Base-by-base conservation (phyloP, 2,888 invertebrate genomes). In the Copidosoma aretas region DNA sequence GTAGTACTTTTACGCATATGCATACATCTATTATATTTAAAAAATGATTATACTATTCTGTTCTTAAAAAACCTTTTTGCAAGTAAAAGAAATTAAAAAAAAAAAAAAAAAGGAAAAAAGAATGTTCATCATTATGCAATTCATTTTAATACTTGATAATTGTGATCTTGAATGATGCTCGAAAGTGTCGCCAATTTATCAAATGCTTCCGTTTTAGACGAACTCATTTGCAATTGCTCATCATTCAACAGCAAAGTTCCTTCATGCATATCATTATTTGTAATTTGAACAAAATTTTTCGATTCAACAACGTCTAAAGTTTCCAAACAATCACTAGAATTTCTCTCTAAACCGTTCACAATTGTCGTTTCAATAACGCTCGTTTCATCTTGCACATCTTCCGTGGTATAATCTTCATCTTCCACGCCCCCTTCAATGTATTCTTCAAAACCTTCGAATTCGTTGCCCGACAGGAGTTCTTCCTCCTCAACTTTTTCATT, bases 111-210 rank as follows among this genome's bases (percentile, higher is more conserved):
- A 32, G 32, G 3, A 32, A 8, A 32, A 32, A 32, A 32, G 8
- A 32, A 32, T 32, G 32, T 32, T 32, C 32, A 67, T 61, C 57
- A 3, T 46, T 46, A 19, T 64, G 19, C n/a, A 67, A 62, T 24
- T 70, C 32, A 67, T 64, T 67, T 54, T 49, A 64, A 46, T 62
- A 60, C 70, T 72, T 59, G 67, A 60, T 70, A 70, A 24, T 70
- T 70, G 52, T 72, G 72, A 67, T 72, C 70, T 67, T 68, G 72
- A 43, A 39, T 63, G 61, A 72, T 70, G 52, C 39, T 49, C 22
- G 49, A 19, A 39, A 70, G 15, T 52, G 41, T 49, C 41, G 5
- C 54, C 17, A 49, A 46, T 21, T 57, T 57, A 62, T 69, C 66
- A 49, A 69, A 64, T 64, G 53, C 46, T 67, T 25, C 19, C 19